Conservation (phyloP, 2,888 invertebrate genomes). For the Drosophila merina region DNA sequence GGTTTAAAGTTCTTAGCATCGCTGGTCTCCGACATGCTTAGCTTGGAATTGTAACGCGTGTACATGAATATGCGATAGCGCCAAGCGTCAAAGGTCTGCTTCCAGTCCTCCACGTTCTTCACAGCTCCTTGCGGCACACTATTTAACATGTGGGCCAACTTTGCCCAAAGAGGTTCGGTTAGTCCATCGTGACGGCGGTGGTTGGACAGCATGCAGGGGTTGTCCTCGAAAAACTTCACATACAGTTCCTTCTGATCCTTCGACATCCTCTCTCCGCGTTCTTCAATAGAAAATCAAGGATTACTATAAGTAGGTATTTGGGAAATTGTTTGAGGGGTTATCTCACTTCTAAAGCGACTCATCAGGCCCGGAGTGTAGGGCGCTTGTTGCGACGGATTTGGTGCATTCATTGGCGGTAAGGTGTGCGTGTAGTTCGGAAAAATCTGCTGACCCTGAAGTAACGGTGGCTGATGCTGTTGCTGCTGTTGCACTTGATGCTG, state of each 20-base stretch:
- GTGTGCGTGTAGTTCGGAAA: slow-evolving; percentile 67
- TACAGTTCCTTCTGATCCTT: slow-evolving; percentile 81
- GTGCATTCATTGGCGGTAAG: slow-evolving; percentile 58
- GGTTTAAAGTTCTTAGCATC: slow-evolving; percentile 81
- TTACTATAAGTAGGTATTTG: background rate
- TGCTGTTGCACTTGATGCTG: slow-evolving; percentile 58
- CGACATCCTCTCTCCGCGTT: slow-evolving; percentile 82
- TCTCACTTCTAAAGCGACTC: slow-evolving; percentile 79
- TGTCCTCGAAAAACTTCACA: slow-evolving; percentile 81
- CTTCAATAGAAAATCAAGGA: slow-evolving; percentile 43
- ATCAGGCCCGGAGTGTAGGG: slow-evolving; percentile 76
- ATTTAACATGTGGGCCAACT: slow-evolving; percentile 77
- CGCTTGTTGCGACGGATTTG: slow-evolving; percentile 67
- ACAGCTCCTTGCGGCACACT: slow-evolving; percentile 81
- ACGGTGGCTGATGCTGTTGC: slow-evolving; percentile 41
- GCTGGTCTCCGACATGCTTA: slow-evolving; percentile 78
- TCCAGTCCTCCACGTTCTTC: slow-evolving; percentile 82
- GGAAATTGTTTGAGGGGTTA: slow-evolving; percentile 1
- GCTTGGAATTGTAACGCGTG: slow-evolving; percentile 80
- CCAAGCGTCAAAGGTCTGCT: slow-evolving; percentile 82
- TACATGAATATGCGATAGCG: slow-evolving; percentile 82
- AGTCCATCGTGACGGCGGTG: slow-evolving; percentile 79
- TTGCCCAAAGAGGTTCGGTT: slow-evolving; percentile 79
- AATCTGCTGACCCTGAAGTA: slow-evolving; percentile 63
- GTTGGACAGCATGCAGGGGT: slow-evolving; percentile 80